Percentiles rank a stretch among this genome's conserved stretches.
phyloP scores from a whole-genome alignment of 2,888 invertebrate genomes.

The Chloroclystis v-ata region DNA sequence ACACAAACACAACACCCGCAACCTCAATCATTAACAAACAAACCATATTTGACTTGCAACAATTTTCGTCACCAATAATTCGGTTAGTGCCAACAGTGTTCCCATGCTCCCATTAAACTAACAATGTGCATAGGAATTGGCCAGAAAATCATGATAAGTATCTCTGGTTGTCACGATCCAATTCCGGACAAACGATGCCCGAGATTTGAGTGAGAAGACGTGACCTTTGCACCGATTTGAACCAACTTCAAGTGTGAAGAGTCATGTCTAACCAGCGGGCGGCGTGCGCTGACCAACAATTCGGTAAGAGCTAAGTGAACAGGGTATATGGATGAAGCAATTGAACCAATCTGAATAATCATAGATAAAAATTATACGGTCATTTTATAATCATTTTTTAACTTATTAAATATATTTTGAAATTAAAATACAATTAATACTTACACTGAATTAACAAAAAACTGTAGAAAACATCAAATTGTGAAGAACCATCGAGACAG shows the following conservation, averaged over 20 bases:
- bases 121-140: conserved; percentile 72
- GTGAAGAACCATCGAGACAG: too few relatives aligned
- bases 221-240: conserved; percentile 65
- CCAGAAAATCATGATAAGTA: conserved; percentile 76
- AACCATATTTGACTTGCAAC: conserved; percentile 67
- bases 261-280: conserved; percentile 70
- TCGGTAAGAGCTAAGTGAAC: conserved; percentile 1
- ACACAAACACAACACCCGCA: conserved; percentile 49
- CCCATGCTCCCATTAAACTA: conserved; percentile 74
- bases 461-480: too few relatives aligned
- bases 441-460: too few relatives aligned
- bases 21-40: conserved; percentile 60
- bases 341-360: too few relatives aligned
- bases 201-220: conserved; percentile 73
- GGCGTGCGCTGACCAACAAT: conserved; percentile 53
- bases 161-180: conserved; percentile 75
- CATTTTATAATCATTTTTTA: too few relatives aligned
- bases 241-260: conserved; percentile 69
- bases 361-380: too few relatives aligned
- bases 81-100: conserved; percentile 56
- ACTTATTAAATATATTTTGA: too few relatives aligned
- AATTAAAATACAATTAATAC: too few relatives aligned
- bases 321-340: too few relatives aligned
- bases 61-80: conserved; percentile 59
- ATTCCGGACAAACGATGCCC: conserved; percentile 69